Base-by-base conservation (phyloP, 2,113 vertebrate genomes). In the Labrus mixtus region DNA sequence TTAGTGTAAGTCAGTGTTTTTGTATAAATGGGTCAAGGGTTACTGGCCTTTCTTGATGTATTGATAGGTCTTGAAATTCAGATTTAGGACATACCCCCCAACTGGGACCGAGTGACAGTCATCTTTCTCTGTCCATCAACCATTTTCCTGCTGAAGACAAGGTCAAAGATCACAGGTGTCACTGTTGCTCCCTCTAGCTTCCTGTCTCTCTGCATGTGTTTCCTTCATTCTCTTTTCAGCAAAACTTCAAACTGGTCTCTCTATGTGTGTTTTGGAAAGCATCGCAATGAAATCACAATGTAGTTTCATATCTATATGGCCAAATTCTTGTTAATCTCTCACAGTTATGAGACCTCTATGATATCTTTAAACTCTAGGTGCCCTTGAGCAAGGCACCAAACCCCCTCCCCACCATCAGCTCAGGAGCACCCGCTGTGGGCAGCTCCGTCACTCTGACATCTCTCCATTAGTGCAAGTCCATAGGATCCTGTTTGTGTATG, bases 131-230 rank as follows among this genome's bases (percentile, higher is more conserved):
- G 89, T 87, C 84, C 87, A 84, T 85, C 81, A 82, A 82, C 82
- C 85, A 86, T 91, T 84, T 89, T 94, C 91, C 93, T 93, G 93
- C 91, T 65, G 58, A 67, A 86, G 79, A 88, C 56, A 70, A 91
- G 90, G 92, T 90, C 92, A 93, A 83, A 92, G 92, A 84, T 93
- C 90, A 89, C 91, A 92, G 90, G 92, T 94, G 93, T 90, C 87
- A 76, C 78, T 63, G 79, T 85, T 36, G 67, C 83, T 90, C 76
- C 19, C 79, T 87, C 79, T 19, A 81, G 81, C 84, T 91, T 94
- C 94, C 93, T 93, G 88, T 86, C 87, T 82, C 62, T 11, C 65
- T 56, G 65, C 57, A 64, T 83, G 71, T 82, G 73, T 87, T 91
- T 91, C 87, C 89, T 87, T 81, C 76, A 82, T 89, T 77, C 82